Conservation (phyloP, 2,888 invertebrate genomes). For the Troides aeacus region DNA sequence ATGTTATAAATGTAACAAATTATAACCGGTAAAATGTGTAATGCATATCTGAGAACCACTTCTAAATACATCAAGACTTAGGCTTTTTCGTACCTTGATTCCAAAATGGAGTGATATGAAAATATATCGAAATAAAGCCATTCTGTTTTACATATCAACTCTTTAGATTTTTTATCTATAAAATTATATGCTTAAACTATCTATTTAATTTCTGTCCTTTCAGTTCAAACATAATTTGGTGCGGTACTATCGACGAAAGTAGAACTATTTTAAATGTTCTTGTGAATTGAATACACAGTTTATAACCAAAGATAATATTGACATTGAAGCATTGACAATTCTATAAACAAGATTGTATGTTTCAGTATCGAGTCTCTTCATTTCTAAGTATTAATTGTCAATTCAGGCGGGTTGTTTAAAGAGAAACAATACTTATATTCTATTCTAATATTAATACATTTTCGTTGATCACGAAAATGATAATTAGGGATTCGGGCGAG, state of each 20-base stretch:
- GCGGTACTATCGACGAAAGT: not conserved
- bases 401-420: too few species aligned
- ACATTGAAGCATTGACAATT: slow-evolving; percentile 35
- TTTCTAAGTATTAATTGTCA: slow-evolving; percentile 23
- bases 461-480: too few species aligned
- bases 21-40: not conserved
- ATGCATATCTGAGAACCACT: not conserved
- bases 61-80: not conserved
- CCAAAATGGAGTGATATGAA: slow-evolving; percentile 8
- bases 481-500: too few species aligned
- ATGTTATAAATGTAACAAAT: not conserved
- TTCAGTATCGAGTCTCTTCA: slow-evolving; percentile 25
- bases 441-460: too few species aligned
- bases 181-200: too few species aligned
- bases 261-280: slow-evolving; percentile 13
- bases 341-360: slow-evolving; percentile 38
- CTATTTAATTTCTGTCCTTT: too few species aligned
- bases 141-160: too few species aligned
- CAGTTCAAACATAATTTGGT: too few species aligned
- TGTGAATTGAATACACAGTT: slow-evolving; percentile 16
- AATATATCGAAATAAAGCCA: not conserved
- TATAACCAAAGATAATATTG: slow-evolving; percentile 40
- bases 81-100: slow-evolving; percentile 5
- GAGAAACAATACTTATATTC: too few species aligned
- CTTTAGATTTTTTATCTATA: too few species aligned